These are phyloP conservation scores for Eledona agricola DNA, from an alignment of 2,888 invertebrate species.

Conservation along the genomic window DNA sequence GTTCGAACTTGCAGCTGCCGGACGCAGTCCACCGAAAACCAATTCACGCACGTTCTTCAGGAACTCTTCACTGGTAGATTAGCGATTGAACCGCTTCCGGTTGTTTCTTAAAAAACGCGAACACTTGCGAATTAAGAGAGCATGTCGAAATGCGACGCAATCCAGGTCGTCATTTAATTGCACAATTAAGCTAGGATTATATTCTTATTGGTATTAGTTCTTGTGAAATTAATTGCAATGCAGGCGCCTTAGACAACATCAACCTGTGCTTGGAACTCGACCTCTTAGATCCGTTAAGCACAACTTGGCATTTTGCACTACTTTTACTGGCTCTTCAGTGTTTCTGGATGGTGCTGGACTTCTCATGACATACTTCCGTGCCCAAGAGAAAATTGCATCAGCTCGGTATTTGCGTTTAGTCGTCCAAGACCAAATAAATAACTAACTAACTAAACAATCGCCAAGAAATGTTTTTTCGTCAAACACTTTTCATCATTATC, in stretches of 20 bases:
- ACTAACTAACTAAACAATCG: too few relatives aligned
- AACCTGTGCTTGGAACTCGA: conserved; percentile 22
- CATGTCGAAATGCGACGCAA: conserved; percentile 5
- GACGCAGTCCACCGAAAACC: conserved; percentile 4
- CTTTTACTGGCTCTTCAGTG: conserved; percentile 25
- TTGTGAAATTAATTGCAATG: conserved; percentile 5
- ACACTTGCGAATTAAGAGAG: conserved; percentile 26
- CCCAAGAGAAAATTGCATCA: too few relatives aligned
- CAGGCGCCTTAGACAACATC: conserved; percentile 21
- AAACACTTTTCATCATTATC: too few relatives aligned
- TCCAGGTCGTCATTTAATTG: conserved; percentile 9
- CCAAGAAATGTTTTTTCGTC: too few relatives aligned
- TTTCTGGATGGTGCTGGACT: too few relatives aligned
- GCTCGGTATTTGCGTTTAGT: too few relatives aligned
- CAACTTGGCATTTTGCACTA: conserved; percentile 33
- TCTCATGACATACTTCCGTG: too few relatives aligned
- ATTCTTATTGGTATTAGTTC: not conserved
- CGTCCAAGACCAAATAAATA: too few relatives aligned
- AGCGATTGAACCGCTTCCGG: too few relatives aligned
- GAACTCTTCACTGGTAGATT: not conserved
- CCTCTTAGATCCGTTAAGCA: conserved; percentile 31
- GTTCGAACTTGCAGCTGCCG: conserved; percentile 29
- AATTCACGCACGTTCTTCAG: not conserved
- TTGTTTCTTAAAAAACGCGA: too few relatives aligned
- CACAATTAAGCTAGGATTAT: conserved; percentile 3